Base-by-base conservation (phyloP, 2,797 vertebrate species). In the Streptopelia turtur region DNA sequence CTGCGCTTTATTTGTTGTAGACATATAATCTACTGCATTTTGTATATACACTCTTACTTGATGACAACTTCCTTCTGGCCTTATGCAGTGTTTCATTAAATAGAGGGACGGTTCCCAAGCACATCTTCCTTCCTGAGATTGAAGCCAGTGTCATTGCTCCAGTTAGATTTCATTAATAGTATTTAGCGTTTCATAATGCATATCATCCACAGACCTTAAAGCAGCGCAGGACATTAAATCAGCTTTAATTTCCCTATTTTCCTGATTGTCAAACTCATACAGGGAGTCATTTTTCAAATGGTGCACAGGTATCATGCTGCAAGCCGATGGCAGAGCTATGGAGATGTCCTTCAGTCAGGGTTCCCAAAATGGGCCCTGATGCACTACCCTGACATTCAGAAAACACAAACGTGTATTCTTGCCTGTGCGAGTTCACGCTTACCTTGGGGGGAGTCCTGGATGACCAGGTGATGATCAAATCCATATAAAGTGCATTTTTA, bases 221-320 rank as follows among this genome's bases (percentile, higher is more conserved):
- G 55, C 74, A 53, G 81, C n/a, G 30, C 88, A 69, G 65, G 66
- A 82, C 0, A 1, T 86, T 88, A 93, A 91, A 91, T 94, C 85
- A 91, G 33, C 43, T 78, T 96, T 90, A 82, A 66, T 93, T 72
- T 90, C 37, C 35, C 47, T 49, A 33, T 92, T 92, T 95, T 90
- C 52, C 37, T 76, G 65, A 56, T 70, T 63, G 66, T 85, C 64
- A 95, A 93, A 87, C 56, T 92, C 71, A 41, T 27, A 16, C 56
- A 87, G 59, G 71, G 81, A 84, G 21, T 64, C 5, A 57, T 88
- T 75, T 87, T 17, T 89, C 92, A 92, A 39, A 33, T 35, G 80
- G 57, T 75, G 81, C 76, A 28, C 55, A 83, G 60, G 43, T 77
- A 66, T 81, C 50, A 52, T 65, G 61, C 50, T 78, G 47, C 33